Base-by-base conservation (phyloP, 2,888 invertebrate species). In the Papilio demoleus region DNA sequence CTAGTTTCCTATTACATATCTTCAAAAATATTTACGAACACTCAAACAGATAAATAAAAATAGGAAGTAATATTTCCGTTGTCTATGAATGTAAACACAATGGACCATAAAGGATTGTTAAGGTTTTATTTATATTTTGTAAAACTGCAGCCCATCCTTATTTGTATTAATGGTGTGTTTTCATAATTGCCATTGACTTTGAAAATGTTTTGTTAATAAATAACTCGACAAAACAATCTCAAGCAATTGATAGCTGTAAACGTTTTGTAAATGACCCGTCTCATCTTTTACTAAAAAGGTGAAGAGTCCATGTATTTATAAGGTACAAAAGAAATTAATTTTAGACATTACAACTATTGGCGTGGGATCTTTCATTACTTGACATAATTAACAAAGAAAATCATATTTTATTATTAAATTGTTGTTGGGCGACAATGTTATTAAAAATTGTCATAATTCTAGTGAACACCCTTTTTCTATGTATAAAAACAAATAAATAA, bases 1-100 rank as follows among this genome's bases (percentile, higher is more conserved):
- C 67, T 63, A 58, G 12, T 36, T 53, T 31, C 42, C 34, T 67
- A 67, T 62, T 40, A 22, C 42, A 67, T 24, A 61, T 45, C 19
- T 45, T 17, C 42, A 50, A 50, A 50, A 50, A 5, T 24, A 24
- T 50, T 50, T 50, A 50, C 47, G 24, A 50, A 1, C 14, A 24
- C 24, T 50, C 12, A 24, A 22, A 50, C 47, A 14, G 47, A 24
- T 19, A n/a, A 19, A n/a, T n/a, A 45, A 50, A 50, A 50, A 12
- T 12, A 24, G 22, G 4, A 50, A 14, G 8, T 12, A 4, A 4
- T 12, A 24, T 50, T 24, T 24, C 24, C 24, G 45, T 17, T 45
- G 45, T 50, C 47, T 50, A 50, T 50, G 47, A 24, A 50, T 12
- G 11, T 12, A 50, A 24, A 50, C 12, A 50, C 22, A 50, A 50